Evolutionary conservation across 2,888 invertebrate species (phyloP).

Genomic region (Hylaea fasciaria): DNA sequence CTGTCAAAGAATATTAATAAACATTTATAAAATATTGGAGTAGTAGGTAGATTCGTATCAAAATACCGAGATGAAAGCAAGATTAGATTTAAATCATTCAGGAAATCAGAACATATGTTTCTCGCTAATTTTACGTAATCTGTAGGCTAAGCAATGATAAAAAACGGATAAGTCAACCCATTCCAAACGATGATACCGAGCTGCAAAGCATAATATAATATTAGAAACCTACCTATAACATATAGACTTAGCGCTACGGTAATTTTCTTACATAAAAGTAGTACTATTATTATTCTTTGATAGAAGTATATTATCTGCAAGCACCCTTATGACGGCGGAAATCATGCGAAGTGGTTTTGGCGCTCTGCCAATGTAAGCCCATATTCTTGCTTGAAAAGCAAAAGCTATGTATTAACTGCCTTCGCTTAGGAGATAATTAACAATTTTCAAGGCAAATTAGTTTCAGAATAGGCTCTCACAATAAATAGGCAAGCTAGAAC

Average conservation of each 20-base stretch:
- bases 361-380: conserved; percentile 8
- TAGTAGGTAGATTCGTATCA: no score
- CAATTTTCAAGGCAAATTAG: background rate
- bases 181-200: background rate
- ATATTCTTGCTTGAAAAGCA: background rate
- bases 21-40: no score
- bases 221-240: conserved; percentile 1
- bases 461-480: no score
- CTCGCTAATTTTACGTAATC: no score
- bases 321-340: conserved; percentile 10
- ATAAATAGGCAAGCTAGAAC: no score
- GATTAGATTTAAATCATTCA: no score
- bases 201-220: conserved; percentile 11
- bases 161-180: no score
- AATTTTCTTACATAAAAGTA: conserved; percentile 1
- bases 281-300: no score
- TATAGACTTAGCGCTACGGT: conserved; percentile 2
- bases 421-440: background rate
- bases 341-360: conserved; percentile 18
- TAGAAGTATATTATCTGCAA: conserved; percentile 16
- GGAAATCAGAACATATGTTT: no score
- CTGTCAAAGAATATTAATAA: no score
- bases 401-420: background rate
- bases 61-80: no score
- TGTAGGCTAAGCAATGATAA: no score